Base-by-base conservation (phyloP, 1,140 invertebrate species). In the Drosophila suzukii region DNA sequence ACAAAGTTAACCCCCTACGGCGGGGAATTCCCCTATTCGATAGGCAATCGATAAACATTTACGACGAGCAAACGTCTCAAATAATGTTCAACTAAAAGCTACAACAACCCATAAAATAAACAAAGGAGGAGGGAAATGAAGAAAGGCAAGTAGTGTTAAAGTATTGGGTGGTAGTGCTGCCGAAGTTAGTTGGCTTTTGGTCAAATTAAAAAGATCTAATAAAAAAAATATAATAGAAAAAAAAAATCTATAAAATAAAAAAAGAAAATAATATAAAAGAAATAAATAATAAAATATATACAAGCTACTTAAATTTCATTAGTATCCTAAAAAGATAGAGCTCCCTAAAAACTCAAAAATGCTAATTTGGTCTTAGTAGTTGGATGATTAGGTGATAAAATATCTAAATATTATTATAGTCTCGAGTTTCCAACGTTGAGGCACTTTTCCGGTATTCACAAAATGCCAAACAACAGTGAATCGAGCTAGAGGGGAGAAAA, bases 21-120 rank as follows among this genome's bases (percentile, higher is more conserved):
- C 47, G 47, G 74, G 75, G 59, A 55, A 51, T 49, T 47, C 74
- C 74, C 30, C 15, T 30, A 34, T 17, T 53, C 38, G 46, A 63
- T 71, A 36, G 68, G 43, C 60, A 81, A 81, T 81, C 78, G 80
- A 81, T 76, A 81, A 70, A 58, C 68, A 75, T 78, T 75, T 73
- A 74, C 71, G 56, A 49, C 58, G 30, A 49, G 41, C 62, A 76
- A 71, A 66, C 46, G 67, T 58, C 63, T 49, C 66, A 59, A 65
- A 53, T 67, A 78, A 78, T 57, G 57, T 82, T 68, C 63, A 70
- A 70, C 68, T 78, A 75, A 82, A 65, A 82, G 79, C 67, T 71
- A 81, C 67, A 73, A n/a, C 61, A 82, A 77, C 59, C 78, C 78
- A 70, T 82, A 78, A 82, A 82, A 78, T 82, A 82, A 82, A 82